A percentile compares a stretch with the other conserved stretches of the same genome.
phyloP scores from a whole-genome alignment of 2,113 vertebrate species.

The Struthio camelus region DNA sequence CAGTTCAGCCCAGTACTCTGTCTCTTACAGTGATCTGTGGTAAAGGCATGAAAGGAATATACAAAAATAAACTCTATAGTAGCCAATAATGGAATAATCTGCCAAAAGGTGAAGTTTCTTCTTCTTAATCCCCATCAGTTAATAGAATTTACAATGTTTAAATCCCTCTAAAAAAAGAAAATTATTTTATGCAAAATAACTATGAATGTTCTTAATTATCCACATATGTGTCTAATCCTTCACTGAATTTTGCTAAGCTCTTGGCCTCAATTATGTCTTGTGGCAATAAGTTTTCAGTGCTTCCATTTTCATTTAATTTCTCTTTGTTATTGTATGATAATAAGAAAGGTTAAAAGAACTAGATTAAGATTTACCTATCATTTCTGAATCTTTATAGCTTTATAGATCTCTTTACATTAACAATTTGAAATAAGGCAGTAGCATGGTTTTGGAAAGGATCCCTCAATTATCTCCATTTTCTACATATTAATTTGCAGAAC shows the following conservation, averaged over 20 bases:
- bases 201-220: neutral
- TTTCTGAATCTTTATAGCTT: neutral
- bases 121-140: neutral
- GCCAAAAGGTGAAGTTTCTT: neutral
- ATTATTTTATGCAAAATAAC: neutral
- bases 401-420: neutral
- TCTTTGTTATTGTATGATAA: neutral
- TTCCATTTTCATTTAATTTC: neutral
- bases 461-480: neutral
- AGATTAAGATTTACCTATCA: neutral
- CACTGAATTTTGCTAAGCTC: neutral
- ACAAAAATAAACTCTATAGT: neutral
- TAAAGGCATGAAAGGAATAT: neutral
- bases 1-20: rapidly evolving
- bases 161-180: neutral
- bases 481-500: neutral
- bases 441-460: neutral
- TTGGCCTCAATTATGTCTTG: neutral
- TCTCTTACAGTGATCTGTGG: neutral
- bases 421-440: neutral
- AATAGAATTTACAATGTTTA: neutral
- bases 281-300: neutral
- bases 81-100: neutral
- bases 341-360: neutral
- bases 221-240: neutral